Evolutionary conservation across 2,888 invertebrate genomes (phyloP), one percentile per base, ranked within the genome.

Genomic region (Xestia xanthographa): DNA sequence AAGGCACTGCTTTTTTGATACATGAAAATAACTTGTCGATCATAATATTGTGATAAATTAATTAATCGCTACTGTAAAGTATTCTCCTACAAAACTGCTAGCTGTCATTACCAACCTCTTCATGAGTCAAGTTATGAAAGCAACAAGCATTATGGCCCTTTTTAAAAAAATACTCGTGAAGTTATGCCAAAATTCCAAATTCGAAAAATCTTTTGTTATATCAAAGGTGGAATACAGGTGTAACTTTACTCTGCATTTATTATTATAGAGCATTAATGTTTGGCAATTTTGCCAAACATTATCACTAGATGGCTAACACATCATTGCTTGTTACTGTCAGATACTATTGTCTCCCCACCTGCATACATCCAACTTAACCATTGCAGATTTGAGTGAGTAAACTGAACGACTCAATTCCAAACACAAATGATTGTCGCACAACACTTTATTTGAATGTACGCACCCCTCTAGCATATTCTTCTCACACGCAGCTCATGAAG

Each of bases 1-100:
- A 95, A 95, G 95, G 95, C 95, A 95, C 95, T 95, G 95, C 93
- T 92, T 93, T 93, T 91, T 90, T 88, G 88, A 77, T 72, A 86
- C 77, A 81, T 66, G 66, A 90, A 90, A 88, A 89, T 88, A 84
- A 71, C 78, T 87, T 72, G 82, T 80, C 63, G 73, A 86, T 82
- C 75, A 83, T 76, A 85, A 75, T 86, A 84, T 88, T 91, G 88
- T 91, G 92, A 91, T 90, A 91, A 89, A 80, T 78, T 76, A 86
- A 88, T 75, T 75, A 71, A 77, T 81, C 75, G 56, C 78, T 82
- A 83, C 67, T 86, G 77, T 77, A 86, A 77, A 83, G 78, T 17
- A 72, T 60, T 70, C n/a, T 56, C 71, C 73, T 72, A 79, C 76
- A 48, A 78, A 79, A 82, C 72, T 78, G 83, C 77, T 81, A 87